phyloP scores from a whole-genome alignment of 2,113 vertebrate genomes.

The Xenopus borealis region DNA sequence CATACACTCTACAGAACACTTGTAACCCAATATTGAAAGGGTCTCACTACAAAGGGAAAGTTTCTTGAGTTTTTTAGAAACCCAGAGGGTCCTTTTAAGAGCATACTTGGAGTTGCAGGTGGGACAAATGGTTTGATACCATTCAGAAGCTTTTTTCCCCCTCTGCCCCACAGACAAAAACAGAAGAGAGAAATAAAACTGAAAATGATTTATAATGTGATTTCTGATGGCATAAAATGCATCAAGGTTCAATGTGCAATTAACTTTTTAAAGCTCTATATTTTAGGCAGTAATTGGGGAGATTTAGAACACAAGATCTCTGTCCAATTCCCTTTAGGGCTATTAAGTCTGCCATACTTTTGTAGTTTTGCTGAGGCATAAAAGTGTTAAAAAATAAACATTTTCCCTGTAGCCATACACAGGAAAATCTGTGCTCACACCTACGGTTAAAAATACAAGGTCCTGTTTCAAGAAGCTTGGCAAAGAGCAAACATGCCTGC shows the following conservation, averaged over 20 bases:
- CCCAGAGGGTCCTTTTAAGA: slow-evolving; percentile 48
- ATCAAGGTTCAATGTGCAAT: slow-evolving; percentile 35
- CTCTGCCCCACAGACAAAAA: slow-evolving; percentile 14
- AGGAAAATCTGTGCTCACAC: slow-evolving; percentile 60
- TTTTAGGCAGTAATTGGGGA: slow-evolving; percentile 47
- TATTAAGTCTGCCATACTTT: slow-evolving; percentile 57
- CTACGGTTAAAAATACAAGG: slow-evolving; percentile 48
- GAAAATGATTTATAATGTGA: slow-evolving; percentile 35
- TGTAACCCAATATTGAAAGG: not conserved
- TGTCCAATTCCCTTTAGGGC: slow-evolving; percentile 47
- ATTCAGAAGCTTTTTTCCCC: slow-evolving; percentile 34
- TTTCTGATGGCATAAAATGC: slow-evolving; percentile 35
- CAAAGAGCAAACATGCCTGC: slow-evolving; percentile 46
- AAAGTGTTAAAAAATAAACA: slow-evolving; percentile 59
- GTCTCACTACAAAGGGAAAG: slow-evolving; percentile 18
- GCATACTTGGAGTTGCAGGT: slow-evolving; percentile 27
- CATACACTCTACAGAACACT: slow-evolving; percentile 17
- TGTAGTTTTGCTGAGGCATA: slow-evolving; percentile 50
- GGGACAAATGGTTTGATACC: slow-evolving; percentile 48
- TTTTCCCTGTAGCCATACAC: slow-evolving; percentile 48
- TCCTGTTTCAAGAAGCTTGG: slow-evolving; percentile 50
- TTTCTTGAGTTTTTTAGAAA: slow-evolving; percentile 33
- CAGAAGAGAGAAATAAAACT: slow-evolving; percentile 47
- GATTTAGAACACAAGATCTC: slow-evolving; percentile 53
- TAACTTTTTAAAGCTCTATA: slow-evolving; percentile 44